These are phyloP conservation scores for Bolinopsis microptera DNA, from an alignment of 37 sponge, comb jelly and placozoan species.

Conservation along the genomic window DNA sequence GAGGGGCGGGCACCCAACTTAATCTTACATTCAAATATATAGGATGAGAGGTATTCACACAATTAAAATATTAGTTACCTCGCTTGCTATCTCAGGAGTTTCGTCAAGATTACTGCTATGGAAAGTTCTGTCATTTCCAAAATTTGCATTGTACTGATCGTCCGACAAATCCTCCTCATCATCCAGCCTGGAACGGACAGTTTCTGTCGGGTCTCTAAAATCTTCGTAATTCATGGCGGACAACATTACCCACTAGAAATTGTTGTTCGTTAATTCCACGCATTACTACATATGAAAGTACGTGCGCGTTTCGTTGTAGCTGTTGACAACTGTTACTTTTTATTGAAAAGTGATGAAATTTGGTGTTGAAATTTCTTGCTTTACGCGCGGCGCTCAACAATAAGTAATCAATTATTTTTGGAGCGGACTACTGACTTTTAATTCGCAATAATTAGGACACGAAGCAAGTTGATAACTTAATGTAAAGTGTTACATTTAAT, in stretches of 20 bases:
- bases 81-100: conserved; percentile 63
- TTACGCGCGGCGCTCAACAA: neutral
- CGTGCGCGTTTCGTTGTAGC: conserved; percentile 57
- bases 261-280: neutral
- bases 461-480: too few species aligned
- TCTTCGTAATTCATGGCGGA: conserved; percentile 59
- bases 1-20: too few species aligned
- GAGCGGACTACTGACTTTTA: too few species aligned
- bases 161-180: conserved; percentile 49
- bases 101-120: conserved; percentile 23
- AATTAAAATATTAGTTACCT: neutral
- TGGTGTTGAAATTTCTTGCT: neutral
- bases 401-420: too few species aligned
- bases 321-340: conserved; percentile 24
- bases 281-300: neutral
- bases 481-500: too few species aligned
- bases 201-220: neutral
- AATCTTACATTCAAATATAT: too few species aligned
- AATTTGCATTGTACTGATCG: conserved; percentile 5
- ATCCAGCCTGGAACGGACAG: neutral
- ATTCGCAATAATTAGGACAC: too few species aligned
- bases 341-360: neutral
- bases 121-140: neutral
- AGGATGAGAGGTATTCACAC: neutral
- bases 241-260: conserved; percentile 13